phyloP scores from a whole-genome alignment of 2,888 invertebrate genomes.

The Dynastes grantii region DNA sequence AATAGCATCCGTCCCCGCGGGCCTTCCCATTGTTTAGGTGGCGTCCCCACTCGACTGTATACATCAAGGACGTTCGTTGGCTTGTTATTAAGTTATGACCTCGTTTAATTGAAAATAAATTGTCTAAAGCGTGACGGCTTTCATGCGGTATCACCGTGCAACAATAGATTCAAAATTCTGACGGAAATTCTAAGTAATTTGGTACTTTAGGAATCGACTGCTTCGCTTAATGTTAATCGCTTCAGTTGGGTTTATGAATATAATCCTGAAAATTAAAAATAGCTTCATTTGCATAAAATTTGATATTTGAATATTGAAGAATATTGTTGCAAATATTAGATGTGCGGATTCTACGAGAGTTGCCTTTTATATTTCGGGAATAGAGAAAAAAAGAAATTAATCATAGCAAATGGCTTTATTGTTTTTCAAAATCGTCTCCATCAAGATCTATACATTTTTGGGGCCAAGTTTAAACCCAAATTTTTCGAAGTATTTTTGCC shows the following conservation, averaged over 20 bases:
- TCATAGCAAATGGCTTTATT: too few relatives aligned
- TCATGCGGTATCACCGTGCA: not conserved
- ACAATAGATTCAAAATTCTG: constrained; percentile 5
- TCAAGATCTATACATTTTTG: too few relatives aligned
- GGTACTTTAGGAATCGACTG: not conserved
- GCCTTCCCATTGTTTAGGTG: constrained; percentile 14
- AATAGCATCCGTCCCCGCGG: not conserved
- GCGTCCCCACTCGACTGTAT: constrained; percentile 2
- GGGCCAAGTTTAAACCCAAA: too few relatives aligned
- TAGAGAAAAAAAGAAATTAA: too few relatives aligned
- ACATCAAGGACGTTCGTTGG: constrained; percentile 22
- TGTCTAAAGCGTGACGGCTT: not conserved
- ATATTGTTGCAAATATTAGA: too few relatives aligned
- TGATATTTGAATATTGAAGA: too few relatives aligned
- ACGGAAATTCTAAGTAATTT: constrained; percentile 12
- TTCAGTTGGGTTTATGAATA: not conserved
- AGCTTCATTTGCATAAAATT: too few relatives aligned
- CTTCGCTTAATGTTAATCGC: not conserved
- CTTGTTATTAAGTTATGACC: constrained; percentile 29
- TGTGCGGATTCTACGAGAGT: too few relatives aligned
- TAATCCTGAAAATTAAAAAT: not conserved
- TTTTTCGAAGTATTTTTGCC: too few relatives aligned
- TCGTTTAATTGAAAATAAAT: constrained; percentile 35
- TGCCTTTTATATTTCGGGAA: too few relatives aligned
- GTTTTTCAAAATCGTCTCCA: too few relatives aligned